Conservation (phyloP, 2,888 invertebrate species). For the Lycia hirtaria region DNA sequence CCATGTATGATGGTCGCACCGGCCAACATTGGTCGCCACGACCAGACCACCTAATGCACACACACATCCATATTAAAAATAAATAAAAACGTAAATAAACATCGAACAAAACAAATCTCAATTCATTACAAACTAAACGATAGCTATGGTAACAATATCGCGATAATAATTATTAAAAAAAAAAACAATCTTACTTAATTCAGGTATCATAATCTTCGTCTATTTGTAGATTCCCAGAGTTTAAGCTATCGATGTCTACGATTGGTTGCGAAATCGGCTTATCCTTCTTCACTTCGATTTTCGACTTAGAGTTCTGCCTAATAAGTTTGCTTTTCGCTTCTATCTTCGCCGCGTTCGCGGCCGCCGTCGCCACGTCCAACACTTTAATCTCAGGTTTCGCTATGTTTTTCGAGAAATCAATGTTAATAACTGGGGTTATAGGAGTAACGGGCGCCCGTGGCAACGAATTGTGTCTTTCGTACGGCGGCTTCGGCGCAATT, state of each 20-base stretch:
- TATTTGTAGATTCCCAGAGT: conserved; percentile 76
- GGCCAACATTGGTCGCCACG: neutral
- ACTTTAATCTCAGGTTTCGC: conserved; percentile 75
- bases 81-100: conserved; percentile 38
- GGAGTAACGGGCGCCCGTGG: conserved; percentile 56
- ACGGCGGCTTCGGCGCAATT: conserved; percentile 49
- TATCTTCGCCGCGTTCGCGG: conserved; percentile 31
- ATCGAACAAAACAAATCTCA: conserved; percentile 41
- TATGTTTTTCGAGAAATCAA: conserved; percentile 75
- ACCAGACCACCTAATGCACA: conserved; percentile 3
- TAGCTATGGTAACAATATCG: conserved; percentile 48
- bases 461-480: conserved; percentile 39
- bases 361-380: conserved; percentile 59
- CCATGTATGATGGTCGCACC: neutral
- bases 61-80: conserved; percentile 23
- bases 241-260: conserved; percentile 69
- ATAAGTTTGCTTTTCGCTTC: conserved; percentile 53
- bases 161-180: conserved; percentile 55
- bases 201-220: conserved; percentile 85
- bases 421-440: conserved; percentile 71
- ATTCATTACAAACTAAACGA: conserved; percentile 40
- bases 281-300: conserved; percentile 60
- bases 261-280: conserved; percentile 44
- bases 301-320: conserved; percentile 68
- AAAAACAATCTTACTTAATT: conserved; percentile 57